Evolutionary conservation across 2,888 invertebrate species (phyloP), one percentile per base, ranked within the genome.

Genomic region (Ferrisia virgata): DNA sequence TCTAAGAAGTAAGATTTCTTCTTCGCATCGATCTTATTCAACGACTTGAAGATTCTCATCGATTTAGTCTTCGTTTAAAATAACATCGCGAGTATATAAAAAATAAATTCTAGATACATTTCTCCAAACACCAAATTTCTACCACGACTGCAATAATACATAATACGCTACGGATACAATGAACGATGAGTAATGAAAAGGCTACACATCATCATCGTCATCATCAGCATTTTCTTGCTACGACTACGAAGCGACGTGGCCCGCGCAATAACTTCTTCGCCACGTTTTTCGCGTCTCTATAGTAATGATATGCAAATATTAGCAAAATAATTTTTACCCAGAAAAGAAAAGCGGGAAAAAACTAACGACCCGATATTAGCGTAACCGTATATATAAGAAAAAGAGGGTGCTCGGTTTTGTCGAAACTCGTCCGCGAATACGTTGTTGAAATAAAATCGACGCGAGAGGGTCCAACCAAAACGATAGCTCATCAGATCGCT

Each of bases 271-370:
- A 53, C 18, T 18, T 40, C 8, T 40, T 40, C 40, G 53, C 53
- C 18, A 18, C 43, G 5, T 43, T 28, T 64, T 64, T 47, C 18
- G 3, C 25, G 58, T 28, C 9, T 64, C 58, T n/a, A n/a, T n/a
- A n/a, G 9, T 64, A 72, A 72, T n/a, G 36, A 72, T 72, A 72
- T 72, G 72, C 72, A 72, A 72, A 72, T 72, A 33, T 72, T 72
- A 33, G 31, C 72, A 72, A 72, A 72, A 72, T 72, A 72, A 72
- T 72, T 72, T 33, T 72, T 33, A 72, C 22, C 33, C 72, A 28
- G 47, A 47, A 47, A 47, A 72, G 31, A 72, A 72, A 72, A 72
- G 72, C 33, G 72, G n/a, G 72, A 72, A 33, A 33, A 72, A 72
- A 72, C 33, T 13, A 28, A 64, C 58, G 58, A 64, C 13, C 28